phyloP scores from a whole-genome alignment of 2,113 vertebrate species.

The Tretioscincus oriximinensis region DNA sequence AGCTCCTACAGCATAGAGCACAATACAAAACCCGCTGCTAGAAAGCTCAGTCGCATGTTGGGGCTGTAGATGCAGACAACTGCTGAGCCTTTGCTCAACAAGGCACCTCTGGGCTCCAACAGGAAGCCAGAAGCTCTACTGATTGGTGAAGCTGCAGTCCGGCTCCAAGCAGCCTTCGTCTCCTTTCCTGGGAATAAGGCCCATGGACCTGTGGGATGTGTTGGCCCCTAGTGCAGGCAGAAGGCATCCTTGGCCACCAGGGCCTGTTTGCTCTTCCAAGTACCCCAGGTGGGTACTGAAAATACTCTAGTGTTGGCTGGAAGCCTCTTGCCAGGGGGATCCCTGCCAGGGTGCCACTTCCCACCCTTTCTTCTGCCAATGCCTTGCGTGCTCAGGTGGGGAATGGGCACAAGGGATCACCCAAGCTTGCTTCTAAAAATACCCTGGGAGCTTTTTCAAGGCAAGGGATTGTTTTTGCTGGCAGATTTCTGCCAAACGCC shows the following conservation, averaged over 20 bases:
- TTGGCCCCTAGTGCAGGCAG: too few species aligned
- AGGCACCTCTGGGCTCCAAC: too few species aligned
- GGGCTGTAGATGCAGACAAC: too few species aligned
- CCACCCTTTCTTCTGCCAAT: not conserved
- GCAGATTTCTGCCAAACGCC: constrained; percentile 58
- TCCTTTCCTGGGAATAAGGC: too few species aligned
- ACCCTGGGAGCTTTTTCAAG: constrained; percentile 54
- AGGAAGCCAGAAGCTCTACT: too few species aligned
- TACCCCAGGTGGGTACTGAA: constrained; percentile 19
- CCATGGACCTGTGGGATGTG: not conserved
- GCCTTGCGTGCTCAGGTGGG: constrained; percentile 40
- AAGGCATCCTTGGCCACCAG: constrained; percentile 21
- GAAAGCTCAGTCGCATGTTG: too few species aligned
- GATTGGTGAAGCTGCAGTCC: too few species aligned
- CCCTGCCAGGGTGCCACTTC: constrained; percentile 13
- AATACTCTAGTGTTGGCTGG: not conserved
- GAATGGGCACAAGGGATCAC: constrained; percentile 35
- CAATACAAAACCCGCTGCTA: too few species aligned
- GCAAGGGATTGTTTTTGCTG: constrained; percentile 62
- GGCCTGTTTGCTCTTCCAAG: constrained; percentile 36
- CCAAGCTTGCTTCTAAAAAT: constrained; percentile 50
- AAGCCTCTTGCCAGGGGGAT: constrained; percentile 24
- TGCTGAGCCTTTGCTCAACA: too few species aligned
- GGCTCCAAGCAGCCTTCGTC: too few species aligned
- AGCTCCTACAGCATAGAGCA: too few species aligned